A percentile compares a stretch with the other conserved stretches of the same genome.
phyloP scores from a whole-genome alignment of 2,113 vertebrate species.

The Calyptommatus sinebrachiatus region DNA sequence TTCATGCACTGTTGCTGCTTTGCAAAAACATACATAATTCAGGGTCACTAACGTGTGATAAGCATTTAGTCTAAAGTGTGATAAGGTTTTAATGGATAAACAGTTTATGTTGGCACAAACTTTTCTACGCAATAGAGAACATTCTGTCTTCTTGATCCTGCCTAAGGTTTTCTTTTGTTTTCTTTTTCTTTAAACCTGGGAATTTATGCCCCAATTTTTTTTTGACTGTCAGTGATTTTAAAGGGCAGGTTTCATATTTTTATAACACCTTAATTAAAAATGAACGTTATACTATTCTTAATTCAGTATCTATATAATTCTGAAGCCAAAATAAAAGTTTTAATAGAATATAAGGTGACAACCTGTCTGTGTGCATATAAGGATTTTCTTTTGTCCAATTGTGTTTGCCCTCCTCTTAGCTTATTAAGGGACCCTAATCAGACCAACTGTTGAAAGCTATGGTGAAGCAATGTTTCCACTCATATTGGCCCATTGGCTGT shows the following conservation, averaged over 20 bases:
- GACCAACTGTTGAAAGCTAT: too few species aligned
- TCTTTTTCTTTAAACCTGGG: background rate
- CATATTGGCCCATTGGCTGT: too few species aligned
- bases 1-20: background rate
- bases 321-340: background rate
- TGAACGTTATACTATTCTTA: background rate
- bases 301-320: background rate
- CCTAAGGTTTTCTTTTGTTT: background rate
- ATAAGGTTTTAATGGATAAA: background rate
- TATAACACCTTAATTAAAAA: background rate
- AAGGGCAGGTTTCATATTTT: background rate
- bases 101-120: background rate
- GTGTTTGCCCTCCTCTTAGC: background rate
- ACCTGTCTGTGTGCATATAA: background rate
- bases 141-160: slow-evolving; percentile 11
- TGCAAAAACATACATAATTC: background rate
- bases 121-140: background rate
- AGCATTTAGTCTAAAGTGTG: background rate
- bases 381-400: background rate
- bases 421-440: too few species aligned
- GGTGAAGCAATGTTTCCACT: too few species aligned
- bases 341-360: background rate
- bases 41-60: background rate
- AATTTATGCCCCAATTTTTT: background rate
- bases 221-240: background rate